Conservation (phyloP, 2,797 vertebrate species). For the Austrolebias charrua region DNA sequence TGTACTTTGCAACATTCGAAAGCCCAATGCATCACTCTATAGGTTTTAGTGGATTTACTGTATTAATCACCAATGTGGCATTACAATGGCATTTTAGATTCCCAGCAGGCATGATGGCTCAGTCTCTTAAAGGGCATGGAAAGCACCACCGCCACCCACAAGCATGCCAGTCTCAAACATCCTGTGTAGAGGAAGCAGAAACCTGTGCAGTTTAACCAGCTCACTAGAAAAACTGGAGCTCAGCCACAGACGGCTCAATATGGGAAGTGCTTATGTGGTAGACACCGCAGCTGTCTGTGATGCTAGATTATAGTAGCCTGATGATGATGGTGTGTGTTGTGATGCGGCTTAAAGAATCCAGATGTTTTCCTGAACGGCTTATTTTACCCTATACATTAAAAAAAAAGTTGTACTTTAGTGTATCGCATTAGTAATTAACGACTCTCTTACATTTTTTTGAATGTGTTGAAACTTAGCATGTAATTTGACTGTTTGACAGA, state of each 20-base stretch:
- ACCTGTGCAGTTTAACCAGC: conserved; percentile 55
- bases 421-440: conserved; percentile 12
- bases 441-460: conserved; percentile 10
- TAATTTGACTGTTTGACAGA: background rate
- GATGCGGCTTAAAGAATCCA: conserved; percentile 31
- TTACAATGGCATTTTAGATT: conserved; percentile 59
- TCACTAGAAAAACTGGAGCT: conserved; percentile 44
- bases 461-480: conserved; percentile 3
- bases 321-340: conserved; percentile 35
- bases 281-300: conserved; percentile 52
- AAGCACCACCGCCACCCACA: conserved; percentile 49
- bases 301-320: conserved; percentile 34
- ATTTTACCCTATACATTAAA: conserved; percentile 10
- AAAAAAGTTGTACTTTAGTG: background rate
- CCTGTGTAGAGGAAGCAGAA: conserved; percentile 34
- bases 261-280: conserved; percentile 44
- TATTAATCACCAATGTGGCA: conserved; percentile 65
- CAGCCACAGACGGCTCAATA: conserved; percentile 46
- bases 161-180: conserved; percentile 38
- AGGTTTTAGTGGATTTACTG: conserved; percentile 44
- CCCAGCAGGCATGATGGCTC: conserved; percentile 41
- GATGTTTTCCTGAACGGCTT: conserved; percentile 20
- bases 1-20: conserved; percentile 45
- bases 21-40: conserved; percentile 42
- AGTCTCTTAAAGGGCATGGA: conserved; percentile 61